These are phyloP conservation scores for Harpalus rubripes DNA, from an alignment of 2,888 invertebrate species.

Conservation along the genomic window DNA sequence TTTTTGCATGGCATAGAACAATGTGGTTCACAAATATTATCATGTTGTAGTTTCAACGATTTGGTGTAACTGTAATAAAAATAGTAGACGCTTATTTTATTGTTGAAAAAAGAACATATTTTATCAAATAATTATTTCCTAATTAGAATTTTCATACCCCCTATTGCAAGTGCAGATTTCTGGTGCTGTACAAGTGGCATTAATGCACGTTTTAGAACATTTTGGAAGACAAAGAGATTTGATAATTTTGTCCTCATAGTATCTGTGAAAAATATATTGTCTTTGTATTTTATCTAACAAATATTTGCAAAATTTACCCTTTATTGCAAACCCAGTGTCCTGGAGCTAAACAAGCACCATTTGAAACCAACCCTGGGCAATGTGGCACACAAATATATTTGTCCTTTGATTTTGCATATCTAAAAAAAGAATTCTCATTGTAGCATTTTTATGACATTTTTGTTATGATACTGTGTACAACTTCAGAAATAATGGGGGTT, in stretches of 20 bases:
- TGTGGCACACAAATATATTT: slow-evolving; percentile 48
- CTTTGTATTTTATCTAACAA: too few species aligned
- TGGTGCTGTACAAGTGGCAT: slow-evolving; percentile 58
- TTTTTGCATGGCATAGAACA: slow-evolving; percentile 69
- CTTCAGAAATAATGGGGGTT: too few species aligned
- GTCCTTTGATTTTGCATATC: slow-evolving; percentile 36
- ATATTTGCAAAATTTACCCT: slow-evolving; percentile 39
- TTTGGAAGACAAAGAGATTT: slow-evolving; percentile 45
- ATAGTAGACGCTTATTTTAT: too few species aligned
- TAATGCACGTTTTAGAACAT: slow-evolving; percentile 39
- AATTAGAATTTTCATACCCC: too few species aligned
- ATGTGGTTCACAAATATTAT: slow-evolving; percentile 69
- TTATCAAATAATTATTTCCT: too few species aligned
- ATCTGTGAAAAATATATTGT: slow-evolving; percentile 14
- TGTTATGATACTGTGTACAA: neutral
- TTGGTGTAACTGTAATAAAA: slow-evolving; percentile 50
- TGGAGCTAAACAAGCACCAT: slow-evolving; percentile 56
- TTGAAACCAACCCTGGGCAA: slow-evolving; percentile 4
- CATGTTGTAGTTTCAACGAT: slow-evolving; percentile 70
- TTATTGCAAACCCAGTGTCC: slow-evolving; percentile 58
- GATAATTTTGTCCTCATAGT: slow-evolving; percentile 11
- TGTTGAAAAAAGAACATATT: too few species aligned
- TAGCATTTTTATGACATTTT: neutral
- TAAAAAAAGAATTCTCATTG: neutral
- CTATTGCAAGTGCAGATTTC: slow-evolving; percentile 69